A percentile compares a stretch with the other conserved stretches of the same genome.
These are phyloP conservation scores for Vespertilio murinus DNA, from an alignment of 2,797 vertebrate genomes.

Conservation along the genomic window DNA sequence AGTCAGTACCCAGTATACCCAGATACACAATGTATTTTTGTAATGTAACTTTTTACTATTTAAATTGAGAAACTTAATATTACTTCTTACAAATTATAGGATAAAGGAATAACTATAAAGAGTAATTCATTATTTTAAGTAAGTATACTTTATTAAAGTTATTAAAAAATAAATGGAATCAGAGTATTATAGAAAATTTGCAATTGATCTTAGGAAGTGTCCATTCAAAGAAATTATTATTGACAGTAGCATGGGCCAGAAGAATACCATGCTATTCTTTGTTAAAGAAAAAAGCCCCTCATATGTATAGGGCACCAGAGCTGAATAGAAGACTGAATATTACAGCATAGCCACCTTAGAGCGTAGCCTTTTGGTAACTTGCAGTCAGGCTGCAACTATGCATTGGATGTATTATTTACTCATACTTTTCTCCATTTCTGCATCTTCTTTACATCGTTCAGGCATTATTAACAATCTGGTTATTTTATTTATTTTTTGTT, in stretches of 20 bases:
- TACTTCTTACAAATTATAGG: not conserved
- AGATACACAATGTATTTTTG: not conserved
- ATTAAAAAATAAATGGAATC: not conserved
- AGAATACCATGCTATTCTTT: not conserved
- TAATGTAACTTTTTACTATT: not conserved
- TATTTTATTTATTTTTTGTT: not conserved
- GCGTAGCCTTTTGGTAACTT: not conserved
- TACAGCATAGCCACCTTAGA: not conserved
- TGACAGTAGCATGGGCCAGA: not conserved
- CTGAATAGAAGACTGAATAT: not conserved
- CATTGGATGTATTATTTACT: not conserved
- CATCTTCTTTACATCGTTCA: not conserved
- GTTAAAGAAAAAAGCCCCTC: not conserved
- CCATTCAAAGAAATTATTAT: not conserved
- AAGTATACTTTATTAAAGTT: not conserved
- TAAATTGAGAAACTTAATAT: conserved; percentile 2
- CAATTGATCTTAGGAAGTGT: not conserved
- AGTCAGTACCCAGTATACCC: not conserved
- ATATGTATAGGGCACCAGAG: not conserved
- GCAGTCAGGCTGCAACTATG: not conserved
- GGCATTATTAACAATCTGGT: not conserved
- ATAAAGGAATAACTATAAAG: not conserved
- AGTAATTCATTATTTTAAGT: not conserved
- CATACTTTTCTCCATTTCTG: not conserved
- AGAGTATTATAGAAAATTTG: not conserved